These are phyloP conservation scores for Isurus oxyrinchus DNA, from an alignment of 2,113 vertebrate species.

Conservation along the genomic window DNA sequence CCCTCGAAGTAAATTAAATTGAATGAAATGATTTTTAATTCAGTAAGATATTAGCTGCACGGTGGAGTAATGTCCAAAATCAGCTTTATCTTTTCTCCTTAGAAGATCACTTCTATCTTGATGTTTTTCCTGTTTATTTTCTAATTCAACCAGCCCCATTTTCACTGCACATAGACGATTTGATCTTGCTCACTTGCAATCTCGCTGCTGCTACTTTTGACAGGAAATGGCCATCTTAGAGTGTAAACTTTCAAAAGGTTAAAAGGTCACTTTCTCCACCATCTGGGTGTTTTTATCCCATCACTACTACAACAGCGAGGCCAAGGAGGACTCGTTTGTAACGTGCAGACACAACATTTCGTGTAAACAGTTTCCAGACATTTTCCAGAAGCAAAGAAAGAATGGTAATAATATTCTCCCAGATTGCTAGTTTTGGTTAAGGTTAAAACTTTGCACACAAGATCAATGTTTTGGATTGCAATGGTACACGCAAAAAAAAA, in stretches of 20 bases:
- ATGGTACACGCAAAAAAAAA: neutral
- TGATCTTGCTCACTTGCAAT: neutral
- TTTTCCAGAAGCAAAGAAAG: neutral
- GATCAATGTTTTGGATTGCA: neutral
- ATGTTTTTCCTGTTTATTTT: neutral
- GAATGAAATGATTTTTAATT: neutral
- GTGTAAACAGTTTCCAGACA: neutral
- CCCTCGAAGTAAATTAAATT: neutral
- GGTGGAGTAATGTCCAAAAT: neutral
- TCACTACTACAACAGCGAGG: neutral
- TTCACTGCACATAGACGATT: neutral
- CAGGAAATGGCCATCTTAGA: neutral
- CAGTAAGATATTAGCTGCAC: neutral
- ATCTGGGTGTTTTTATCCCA: neutral
- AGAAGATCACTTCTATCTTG: neutral
- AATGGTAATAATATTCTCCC: neutral
- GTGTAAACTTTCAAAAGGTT: neutral
- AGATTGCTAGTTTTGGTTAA: neutral
- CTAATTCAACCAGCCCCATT: neutral
- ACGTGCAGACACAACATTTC: neutral
- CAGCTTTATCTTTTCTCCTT: neutral
- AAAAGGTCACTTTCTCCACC: neutral
- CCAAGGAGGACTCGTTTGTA: neutral
- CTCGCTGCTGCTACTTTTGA: neutral
- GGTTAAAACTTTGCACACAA: neutral